Evolutionary conservation across 2,113 vertebrate species (phyloP).

Genomic region (Benitochromis conjunctus): DNA sequence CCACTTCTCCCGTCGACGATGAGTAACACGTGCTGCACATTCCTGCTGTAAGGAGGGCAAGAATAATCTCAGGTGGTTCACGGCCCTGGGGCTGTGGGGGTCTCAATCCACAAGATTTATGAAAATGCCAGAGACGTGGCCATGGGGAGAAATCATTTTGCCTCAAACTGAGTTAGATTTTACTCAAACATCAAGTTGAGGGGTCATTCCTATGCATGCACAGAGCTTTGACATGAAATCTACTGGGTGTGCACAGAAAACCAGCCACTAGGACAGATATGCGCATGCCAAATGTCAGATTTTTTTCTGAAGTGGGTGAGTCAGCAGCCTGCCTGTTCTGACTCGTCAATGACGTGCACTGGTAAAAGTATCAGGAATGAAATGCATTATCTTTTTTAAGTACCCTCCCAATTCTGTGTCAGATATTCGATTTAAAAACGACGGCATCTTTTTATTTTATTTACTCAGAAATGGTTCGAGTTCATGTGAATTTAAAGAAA

Average conservation of each 20-base stretch:
- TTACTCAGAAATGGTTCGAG: background rate
- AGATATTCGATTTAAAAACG: background rate
- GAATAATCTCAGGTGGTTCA: conserved; percentile 41
- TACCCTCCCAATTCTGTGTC: background rate
- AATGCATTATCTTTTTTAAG: background rate
- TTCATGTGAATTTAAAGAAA: background rate
- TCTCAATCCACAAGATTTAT: background rate
- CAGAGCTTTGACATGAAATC: background rate
- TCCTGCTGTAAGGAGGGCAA: conserved; percentile 40
- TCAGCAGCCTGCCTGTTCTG: conserved; percentile 34
- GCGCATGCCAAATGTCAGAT: background rate
- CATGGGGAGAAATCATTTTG: background rate
- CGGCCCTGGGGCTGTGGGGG: background rate
- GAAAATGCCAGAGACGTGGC: background rate
- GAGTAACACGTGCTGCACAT: conserved; percentile 45
- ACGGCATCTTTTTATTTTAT: background rate
- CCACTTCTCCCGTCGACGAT: conserved; percentile 1
- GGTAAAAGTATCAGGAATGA: background rate
- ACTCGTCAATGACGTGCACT: conserved; percentile 14
- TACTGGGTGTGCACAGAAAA: background rate
- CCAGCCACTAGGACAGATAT: background rate
- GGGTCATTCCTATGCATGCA: background rate
- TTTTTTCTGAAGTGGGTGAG: conserved; percentile 17
- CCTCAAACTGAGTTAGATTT: background rate
- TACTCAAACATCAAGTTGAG: background rate